Percentiles rank a stretch among this genome's conserved stretches.
These are phyloP conservation scores for Campoletis sonorensis DNA, from an alignment of 1,140 invertebrate genomes.

Conservation along the genomic window DNA sequence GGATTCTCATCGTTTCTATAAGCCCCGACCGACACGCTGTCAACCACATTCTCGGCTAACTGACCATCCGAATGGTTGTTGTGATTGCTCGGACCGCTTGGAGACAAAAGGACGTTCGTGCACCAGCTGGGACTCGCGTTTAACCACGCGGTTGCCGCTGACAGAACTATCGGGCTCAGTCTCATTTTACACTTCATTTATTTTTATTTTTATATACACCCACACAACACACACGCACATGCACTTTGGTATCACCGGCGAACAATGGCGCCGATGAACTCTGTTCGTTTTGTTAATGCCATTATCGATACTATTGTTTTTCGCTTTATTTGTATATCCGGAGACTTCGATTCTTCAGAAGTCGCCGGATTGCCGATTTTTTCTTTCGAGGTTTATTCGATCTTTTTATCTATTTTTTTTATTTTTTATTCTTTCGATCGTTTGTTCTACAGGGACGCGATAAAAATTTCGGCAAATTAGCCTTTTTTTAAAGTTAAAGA, in stretches of 20 bases:
- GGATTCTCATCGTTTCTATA: constrained; percentile 50
- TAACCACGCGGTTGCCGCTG: constrained; percentile 66
- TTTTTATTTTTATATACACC: constrained; percentile 10
- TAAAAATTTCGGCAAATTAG: too few species aligned
- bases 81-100: neutral
- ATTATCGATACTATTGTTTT: constrained; percentile 50
- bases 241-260: constrained; percentile 36
- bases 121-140: constrained; percentile 36
- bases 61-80: constrained; percentile 37
- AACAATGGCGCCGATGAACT: constrained; percentile 54
- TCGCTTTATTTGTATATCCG: neutral
- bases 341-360: neutral
- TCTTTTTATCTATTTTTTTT: too few species aligned
- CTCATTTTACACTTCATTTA: constrained; percentile 61
- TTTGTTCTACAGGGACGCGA: too few species aligned
- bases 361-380: too few species aligned
- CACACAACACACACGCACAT: neutral
- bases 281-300: constrained; percentile 61
- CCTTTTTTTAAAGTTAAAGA: too few species aligned
- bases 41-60: constrained; percentile 44
- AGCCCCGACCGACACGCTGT: constrained; percentile 52
- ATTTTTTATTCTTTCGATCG: too few species aligned
- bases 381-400: neutral
- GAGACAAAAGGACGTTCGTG: neutral
- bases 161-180: constrained; percentile 70